Conservation (phyloP, 2,888 invertebrate species). For the Pollenia labialis region DNA sequence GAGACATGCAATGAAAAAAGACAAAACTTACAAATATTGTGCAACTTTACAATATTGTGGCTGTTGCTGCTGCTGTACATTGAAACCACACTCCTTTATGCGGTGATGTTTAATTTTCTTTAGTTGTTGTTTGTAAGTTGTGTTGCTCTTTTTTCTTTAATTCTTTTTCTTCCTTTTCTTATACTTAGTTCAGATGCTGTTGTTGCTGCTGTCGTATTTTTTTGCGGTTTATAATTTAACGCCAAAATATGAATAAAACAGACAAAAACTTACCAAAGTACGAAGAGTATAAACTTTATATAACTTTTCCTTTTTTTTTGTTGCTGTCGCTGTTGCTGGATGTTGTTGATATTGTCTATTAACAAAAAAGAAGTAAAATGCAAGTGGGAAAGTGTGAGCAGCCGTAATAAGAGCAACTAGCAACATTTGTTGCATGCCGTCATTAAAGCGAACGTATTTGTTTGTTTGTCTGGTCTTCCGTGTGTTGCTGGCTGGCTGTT, state of each 20-base stretch:
- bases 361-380: neutral
- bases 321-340: too few relatives aligned
- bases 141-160: constrained; percentile 19
- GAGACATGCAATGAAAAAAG: constrained; percentile 9
- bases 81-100: constrained; percentile 63
- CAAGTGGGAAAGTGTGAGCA: constrained; percentile 18
- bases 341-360: constrained; percentile 19
- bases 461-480: constrained; percentile 26
- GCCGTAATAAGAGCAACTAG: constrained; percentile 45
- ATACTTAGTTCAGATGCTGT: constrained; percentile 5
- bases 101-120: constrained; percentile 69
- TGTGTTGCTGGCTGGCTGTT: constrained; percentile 8
- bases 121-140: constrained; percentile 29
- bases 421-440: constrained; percentile 71
- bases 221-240: constrained; percentile 69
- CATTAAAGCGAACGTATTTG: constrained; percentile 49
- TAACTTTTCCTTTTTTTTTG: constrained; percentile 19
- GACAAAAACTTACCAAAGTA: constrained; percentile 34
- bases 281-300: constrained; percentile 41
- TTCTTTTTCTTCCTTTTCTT: constrained; percentile 18
- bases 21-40: constrained; percentile 39
- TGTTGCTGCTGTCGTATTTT: constrained; percentile 19
- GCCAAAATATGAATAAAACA: constrained; percentile 66
- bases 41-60: constrained; percentile 44
- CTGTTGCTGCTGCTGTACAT: constrained; percentile 37